Base-by-base conservation (phyloP, 2,888 invertebrate species). In the Eupeodes latifasciatus region DNA sequence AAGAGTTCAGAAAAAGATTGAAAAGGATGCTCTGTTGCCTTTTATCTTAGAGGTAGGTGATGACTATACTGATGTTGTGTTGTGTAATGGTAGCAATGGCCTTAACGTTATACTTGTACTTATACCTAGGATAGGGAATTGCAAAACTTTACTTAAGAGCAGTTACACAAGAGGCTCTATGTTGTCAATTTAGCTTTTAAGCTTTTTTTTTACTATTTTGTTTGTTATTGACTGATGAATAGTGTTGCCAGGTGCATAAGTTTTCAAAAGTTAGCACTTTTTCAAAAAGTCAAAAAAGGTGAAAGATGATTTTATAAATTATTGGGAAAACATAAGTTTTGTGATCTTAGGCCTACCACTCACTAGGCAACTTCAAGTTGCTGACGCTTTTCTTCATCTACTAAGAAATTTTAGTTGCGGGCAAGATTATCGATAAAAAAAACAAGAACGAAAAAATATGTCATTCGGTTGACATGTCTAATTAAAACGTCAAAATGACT, bases 121-220 rank as follows among this genome's bases (percentile, higher is more conserved):
- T 2, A 27, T 27, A 27, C 2, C 27, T 3, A 27, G 27, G 27
- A 40, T 51, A 49, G 76, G 67, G 80, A 84, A 84, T 84, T 80
- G 80, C 62, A 81, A 80, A 84, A 80, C 83, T 84, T 83, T 84
- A 10, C 47, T 77, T 76, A 55, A 80, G 75, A 80, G 61, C 57
- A 74, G 72, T 55, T 71, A 40, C 71, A 67, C 79, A 87, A 83
- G 79, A 76, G 76, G 51, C 34, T 51, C 14, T 85, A 80, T 80
- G 79, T 72, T 87, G 87, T 87, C 84, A 83, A 74, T 84, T 87
- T 76, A 64, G 47, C 72, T 59, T 72, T 72, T 47, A 55, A 71
- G 36, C 11, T 19, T 3, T 12, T 7, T 71, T 72, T 59, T 19
- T n/a, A 27, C 5, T 72, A 40, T 72, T 47, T 72, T 57, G 19